Evolutionary conservation across 2,888 invertebrate genomes (phyloP).

Genomic region (Nomada lathburiana): DNA sequence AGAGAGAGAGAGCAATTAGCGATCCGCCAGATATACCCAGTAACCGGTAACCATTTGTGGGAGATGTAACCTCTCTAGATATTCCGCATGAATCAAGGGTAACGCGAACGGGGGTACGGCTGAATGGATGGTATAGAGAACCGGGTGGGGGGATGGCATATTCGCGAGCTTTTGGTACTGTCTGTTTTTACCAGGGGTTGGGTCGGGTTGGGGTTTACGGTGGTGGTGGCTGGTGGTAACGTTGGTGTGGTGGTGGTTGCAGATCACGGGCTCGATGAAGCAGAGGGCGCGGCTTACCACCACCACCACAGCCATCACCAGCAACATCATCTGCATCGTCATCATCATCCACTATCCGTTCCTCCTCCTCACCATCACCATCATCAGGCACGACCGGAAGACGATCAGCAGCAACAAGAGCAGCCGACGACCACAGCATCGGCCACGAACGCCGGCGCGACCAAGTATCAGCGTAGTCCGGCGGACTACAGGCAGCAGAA

Average conservation of each 20-base stretch:
- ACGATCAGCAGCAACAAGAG: conserved; percentile 66
- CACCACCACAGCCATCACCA: conserved; percentile 83
- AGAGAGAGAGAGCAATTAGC: conserved; percentile 58
- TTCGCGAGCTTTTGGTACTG: conserved; percentile 38
- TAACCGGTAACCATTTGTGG: conserved; percentile 61
- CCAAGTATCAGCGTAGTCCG: conserved; percentile 84
- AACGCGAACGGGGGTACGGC: conserved; percentile 20
- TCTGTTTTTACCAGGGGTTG: conserved; percentile 59
- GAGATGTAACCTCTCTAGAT: conserved; percentile 62
- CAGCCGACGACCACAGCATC: conserved; percentile 56
- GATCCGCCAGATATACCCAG: conserved; percentile 60
- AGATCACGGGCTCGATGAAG: conserved; percentile 83
- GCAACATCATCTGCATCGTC: conserved; percentile 78
- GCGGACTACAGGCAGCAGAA: conserved; percentile 79
- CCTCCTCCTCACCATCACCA: conserved; percentile 73
- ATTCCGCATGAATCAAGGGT: conserved; percentile 44
- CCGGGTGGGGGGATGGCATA: background rate
- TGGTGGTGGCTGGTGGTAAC: conserved; percentile 84
- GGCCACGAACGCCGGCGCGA: conserved; percentile 71
- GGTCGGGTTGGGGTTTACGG: conserved; percentile 67
- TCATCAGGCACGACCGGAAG: conserved; percentile 73
- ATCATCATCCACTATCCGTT: conserved; percentile 73
- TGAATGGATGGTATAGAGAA: conserved; percentile 9
- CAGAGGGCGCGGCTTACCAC: conserved; percentile 82
- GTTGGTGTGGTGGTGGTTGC: conserved; percentile 84